Evolutionary conservation across 2,113 vertebrate genomes (phyloP), one percentile per base, ranked within the genome.

Genomic region (Collichthys lucidus): DNA sequence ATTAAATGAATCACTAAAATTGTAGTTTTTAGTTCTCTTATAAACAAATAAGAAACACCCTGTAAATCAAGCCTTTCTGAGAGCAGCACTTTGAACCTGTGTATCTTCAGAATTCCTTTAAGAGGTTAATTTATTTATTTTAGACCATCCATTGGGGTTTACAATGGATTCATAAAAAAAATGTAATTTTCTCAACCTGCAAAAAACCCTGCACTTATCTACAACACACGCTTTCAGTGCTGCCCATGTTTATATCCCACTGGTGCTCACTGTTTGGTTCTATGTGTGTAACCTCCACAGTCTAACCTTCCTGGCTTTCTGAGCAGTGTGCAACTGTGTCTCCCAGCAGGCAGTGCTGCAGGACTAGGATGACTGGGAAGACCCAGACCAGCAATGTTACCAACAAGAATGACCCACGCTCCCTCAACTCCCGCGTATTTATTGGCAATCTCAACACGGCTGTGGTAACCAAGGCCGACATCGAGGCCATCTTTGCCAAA

Each of bases 311-410:
- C 68, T n/a, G 67, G 31, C 79, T 81, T 63, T 72, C 74, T 86
- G 62, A 84, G 61, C 61, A 20, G 61, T 73, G 70, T 80, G 74
- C 52, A 29, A 49, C 74, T 89, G 65, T 89, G 67, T 90, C 57
- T 89, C 80, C 80, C 89, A 90, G 80, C 89, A 92, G 93, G 86
- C 80, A 70, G 24, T 82, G 82, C 70, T 83, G 89, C 77, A 82
- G 74, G 89, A 79, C 83, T 88, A 96, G 90, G 95, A 99, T 99
- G 98, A 98, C 98, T 2, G 97, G 98, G 90, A 99, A 98, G 96
- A 98, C 95, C 85, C 98, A 96, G 95, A 99, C 98, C 87, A 99
- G 98, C 96, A 99, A 98, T 2, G 96, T 99, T 90, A 99, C 98
- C 92, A 99, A 99, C 92, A 99, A 98, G 96, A 99, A 98, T 4